phyloP scores from a whole-genome alignment of 2,888 invertebrate genomes.

The Callyntrura sp. region DNA sequence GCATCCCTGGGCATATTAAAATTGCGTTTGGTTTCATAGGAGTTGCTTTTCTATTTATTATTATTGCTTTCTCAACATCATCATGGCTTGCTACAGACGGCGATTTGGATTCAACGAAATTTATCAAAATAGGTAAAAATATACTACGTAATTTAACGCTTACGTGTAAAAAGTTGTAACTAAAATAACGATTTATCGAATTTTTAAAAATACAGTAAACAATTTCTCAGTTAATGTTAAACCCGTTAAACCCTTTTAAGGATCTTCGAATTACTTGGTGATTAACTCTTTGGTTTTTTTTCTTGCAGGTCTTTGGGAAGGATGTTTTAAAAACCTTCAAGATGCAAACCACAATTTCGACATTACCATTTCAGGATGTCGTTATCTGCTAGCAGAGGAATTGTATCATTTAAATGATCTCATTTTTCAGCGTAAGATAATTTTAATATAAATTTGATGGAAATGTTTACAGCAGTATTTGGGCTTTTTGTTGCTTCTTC shows the following conservation, averaged over 20 bases:
- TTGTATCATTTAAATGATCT: conserved; percentile 97
- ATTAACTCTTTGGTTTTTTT: no score
- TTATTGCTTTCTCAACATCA: conserved; percentile 94
- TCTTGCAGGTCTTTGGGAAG: conserved; percentile 95
- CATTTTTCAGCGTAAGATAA: conserved; percentile 90
- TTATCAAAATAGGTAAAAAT: conserved; percentile 92
- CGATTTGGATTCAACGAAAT: conserved; percentile 91
- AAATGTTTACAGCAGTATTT: neutral
- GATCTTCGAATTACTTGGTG: no score
- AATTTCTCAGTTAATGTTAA: no score
- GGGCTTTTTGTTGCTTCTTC: no score
- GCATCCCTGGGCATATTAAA: conserved; percentile 76
- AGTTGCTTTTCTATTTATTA: conserved; percentile 90
- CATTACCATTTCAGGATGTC: conserved; percentile 93
- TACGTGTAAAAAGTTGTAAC: no score
- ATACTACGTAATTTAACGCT: no score
- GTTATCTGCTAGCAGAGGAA: conserved; percentile 99
- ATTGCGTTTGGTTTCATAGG: conserved; percentile 84
- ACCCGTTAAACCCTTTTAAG: no score
- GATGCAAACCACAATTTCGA: conserved; percentile 94
- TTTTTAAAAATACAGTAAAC: no score
- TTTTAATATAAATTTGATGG: neutral
- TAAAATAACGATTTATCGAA: no score
- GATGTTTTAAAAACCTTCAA: conserved; percentile 95
- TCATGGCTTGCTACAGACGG: conserved; percentile 95